Percentiles rank a stretch among this genome's conserved stretches.
These are phyloP conservation scores for Aphelinus atriplicis DNA, from an alignment of 1,140 invertebrate genomes.

Conservation along the genomic window DNA sequence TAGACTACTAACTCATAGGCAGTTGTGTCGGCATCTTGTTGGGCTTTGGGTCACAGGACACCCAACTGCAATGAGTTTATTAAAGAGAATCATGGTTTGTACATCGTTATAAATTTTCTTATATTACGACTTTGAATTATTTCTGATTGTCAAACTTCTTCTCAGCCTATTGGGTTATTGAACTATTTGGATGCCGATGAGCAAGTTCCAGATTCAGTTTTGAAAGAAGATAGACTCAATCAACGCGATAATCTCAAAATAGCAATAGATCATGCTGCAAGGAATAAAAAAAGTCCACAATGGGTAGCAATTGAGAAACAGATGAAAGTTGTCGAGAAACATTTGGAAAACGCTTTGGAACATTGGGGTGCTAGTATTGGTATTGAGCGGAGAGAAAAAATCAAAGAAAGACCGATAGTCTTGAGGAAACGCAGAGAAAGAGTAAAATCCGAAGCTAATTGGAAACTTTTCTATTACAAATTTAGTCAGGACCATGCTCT, in stretches of 20 bases:
- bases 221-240: slow-evolving; percentile 81
- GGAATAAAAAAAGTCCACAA: slow-evolving; percentile 72
- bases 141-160: slow-evolving; percentile 29
- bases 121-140: not conserved
- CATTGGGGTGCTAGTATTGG: slow-evolving; percentile 89
- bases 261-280: slow-evolving; percentile 83
- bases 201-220: slow-evolving; percentile 78
- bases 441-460: slow-evolving; percentile 93
- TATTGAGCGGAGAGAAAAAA: slow-evolving; percentile 72
- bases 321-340: slow-evolving; percentile 81
- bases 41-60: slow-evolving; percentile 97
- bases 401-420: slow-evolving; percentile 83
- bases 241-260: slow-evolving; percentile 95
- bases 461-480: slow-evolving; percentile 94
- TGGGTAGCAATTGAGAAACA: slow-evolving; percentile 78
- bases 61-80: slow-evolving; percentile 87
- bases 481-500: slow-evolving; percentile 95
- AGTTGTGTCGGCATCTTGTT: slow-evolving; percentile 95
- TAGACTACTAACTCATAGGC: slow-evolving; percentile 84
- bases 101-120: not conserved
- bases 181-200: slow-evolving; percentile 90
- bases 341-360: slow-evolving; percentile 81
- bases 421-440: slow-evolving; percentile 88
- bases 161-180: slow-evolving; percentile 86
- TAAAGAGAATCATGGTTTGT: slow-evolving; percentile 88